A percentile compares a stretch with the other conserved stretches of the same genome.
Conservation (phyloP, 2,888 invertebrate species). For the Diaphora mendica region DNA sequence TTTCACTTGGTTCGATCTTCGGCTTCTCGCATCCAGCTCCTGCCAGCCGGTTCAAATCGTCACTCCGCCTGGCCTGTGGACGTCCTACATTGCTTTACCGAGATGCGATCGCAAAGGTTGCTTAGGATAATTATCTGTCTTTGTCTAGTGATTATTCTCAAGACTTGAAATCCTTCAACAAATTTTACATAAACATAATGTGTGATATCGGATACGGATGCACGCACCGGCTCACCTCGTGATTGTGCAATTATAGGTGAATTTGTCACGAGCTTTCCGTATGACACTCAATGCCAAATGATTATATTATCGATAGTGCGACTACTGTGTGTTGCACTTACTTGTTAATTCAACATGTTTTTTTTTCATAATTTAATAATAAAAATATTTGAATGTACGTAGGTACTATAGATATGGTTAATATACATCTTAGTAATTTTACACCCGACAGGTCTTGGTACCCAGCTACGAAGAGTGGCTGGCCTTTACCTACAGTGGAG, state of each 20-base stretch:
- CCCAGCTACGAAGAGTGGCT: too few species aligned
- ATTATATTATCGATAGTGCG: slow-evolving; percentile 5
- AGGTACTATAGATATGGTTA: too few species aligned
- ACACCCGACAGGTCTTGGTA: background rate
- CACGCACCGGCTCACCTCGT: slow-evolving; percentile 43
- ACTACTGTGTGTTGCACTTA: slow-evolving; percentile 10
- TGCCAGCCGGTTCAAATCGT: too few species aligned
- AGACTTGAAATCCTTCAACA: slow-evolving; percentile 42
- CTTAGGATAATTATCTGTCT: slow-evolving; percentile 6
- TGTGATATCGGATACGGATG: slow-evolving; percentile 54
- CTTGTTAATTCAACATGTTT: background rate
- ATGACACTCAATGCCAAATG: slow-evolving; percentile 40
- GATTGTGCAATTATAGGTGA: slow-evolving; percentile 44
- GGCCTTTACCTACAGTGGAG: too few species aligned
- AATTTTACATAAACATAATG: slow-evolving; percentile 45
- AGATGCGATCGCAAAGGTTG: slow-evolving; percentile 8
- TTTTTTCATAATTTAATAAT: background rate
- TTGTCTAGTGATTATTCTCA: slow-evolving; percentile 10
- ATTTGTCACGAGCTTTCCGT: slow-evolving; percentile 53
- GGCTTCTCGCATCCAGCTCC: too few species aligned
- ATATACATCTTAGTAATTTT: background rate
- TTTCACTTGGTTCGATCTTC: too few species aligned
- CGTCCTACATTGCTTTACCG: too few species aligned
- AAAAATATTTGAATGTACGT: too few species aligned
- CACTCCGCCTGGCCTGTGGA: too few species aligned